These are phyloP conservation scores for Prietella phreatophila DNA, from an alignment of 2,113 vertebrate genomes.

Conservation along the genomic window DNA sequence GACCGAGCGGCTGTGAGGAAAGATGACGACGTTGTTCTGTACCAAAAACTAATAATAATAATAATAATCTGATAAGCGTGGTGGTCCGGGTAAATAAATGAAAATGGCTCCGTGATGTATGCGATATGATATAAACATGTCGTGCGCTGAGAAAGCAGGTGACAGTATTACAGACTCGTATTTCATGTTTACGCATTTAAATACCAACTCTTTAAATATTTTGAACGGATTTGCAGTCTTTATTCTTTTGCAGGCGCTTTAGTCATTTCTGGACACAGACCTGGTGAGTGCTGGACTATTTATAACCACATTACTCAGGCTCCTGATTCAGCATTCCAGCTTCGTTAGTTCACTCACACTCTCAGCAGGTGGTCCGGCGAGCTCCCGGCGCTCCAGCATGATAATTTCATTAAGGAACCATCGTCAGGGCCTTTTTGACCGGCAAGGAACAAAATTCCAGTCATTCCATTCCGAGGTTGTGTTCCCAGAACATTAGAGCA, in stretches of 20 bases:
- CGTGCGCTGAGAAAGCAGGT: neutral
- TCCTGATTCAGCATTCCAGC: constrained; percentile 41
- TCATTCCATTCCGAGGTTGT: constrained; percentile 30
- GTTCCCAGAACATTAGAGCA: neutral
- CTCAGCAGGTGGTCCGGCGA: constrained; percentile 33
- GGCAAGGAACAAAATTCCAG: constrained; percentile 37
- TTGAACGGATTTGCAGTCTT: neutral
- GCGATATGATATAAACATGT: neutral
- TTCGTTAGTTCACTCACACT: constrained; percentile 16
- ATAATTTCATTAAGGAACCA: constrained; percentile 30
- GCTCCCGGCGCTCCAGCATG: constrained; percentile 25
- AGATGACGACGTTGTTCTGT: no score
- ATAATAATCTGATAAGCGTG: no score
- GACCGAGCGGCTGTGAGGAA: neutral
- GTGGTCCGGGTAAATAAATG: no score
- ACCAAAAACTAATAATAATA: neutral
- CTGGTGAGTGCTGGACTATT: constrained; percentile 21
- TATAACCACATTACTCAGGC: constrained; percentile 4
- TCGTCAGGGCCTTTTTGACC: constrained; percentile 15
- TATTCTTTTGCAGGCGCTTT: neutral
- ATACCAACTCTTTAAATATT: neutral
- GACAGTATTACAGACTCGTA: neutral
- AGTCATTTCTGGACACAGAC: neutral
- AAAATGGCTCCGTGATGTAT: neutral
- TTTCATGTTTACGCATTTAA: no score